Evolutionary conservation across 2,888 invertebrate species (phyloP), one percentile per base, ranked within the genome.

Genomic region (Apodemia mormo): DNA sequence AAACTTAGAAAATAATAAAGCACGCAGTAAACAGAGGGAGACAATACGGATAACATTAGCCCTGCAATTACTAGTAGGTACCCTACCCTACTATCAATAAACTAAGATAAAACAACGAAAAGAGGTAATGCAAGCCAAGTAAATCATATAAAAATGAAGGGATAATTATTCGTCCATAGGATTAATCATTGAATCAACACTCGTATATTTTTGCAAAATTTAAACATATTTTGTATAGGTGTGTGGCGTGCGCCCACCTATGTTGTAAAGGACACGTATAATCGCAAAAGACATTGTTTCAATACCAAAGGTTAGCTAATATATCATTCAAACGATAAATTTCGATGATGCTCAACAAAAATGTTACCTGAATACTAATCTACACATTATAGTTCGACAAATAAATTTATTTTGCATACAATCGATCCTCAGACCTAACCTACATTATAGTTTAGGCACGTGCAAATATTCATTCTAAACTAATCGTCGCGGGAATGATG

Each of bases 301-400:
- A 52, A 52, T 52, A 54, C 52, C 43, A 64, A 70, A 69, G 33
- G 68, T 66, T 69, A 54, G n/a, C n/a, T 54, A 56, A 70, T 52
- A 45, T 66, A 68, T 37, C 30, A 40, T 22, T 33, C 22, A 5
- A n/a, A 49, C 54, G 29, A 65, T 43, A 12, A 33, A 49, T 30
- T 40, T 65, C 43, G 65, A 65, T 65, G 61, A 61, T 33, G 12
- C 61, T 33, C 33, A 61, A 33, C 58, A 12, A 64, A 61, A 64
- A n/a, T n/a, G 61, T 8, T 64, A 6, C 61, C 33, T 64, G 61
- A 64, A 64, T 64, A 64, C 37, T 37, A 64, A 64, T 64, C n/a
- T 37, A 12, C 33, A 14, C 33, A 64, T 64, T 22, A 54, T 54
- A 45, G 45, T 45, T 45, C 45, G 12, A 45, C 4, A 58, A 58